Base-by-base conservation (phyloP, 2,888 invertebrate species). In the Apodemia mormo region DNA sequence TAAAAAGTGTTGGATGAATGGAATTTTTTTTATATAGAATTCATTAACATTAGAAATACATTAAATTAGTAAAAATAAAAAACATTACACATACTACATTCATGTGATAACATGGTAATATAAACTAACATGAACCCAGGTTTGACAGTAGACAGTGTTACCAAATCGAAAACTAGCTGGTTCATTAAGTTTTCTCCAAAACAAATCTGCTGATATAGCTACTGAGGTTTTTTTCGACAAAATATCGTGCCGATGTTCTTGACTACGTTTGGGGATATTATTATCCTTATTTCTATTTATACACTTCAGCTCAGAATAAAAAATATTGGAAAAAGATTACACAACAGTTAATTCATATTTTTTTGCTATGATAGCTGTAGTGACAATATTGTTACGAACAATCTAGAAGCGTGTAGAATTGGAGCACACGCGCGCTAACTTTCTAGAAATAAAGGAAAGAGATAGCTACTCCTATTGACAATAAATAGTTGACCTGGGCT, bases 181-280 rank as follows among this genome's bases (percentile, higher is more conserved):
- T 33, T 61, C 33, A 30, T 33, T 61, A 5, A 61, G 61, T 33
- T 33, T 33, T 33, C 33, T 61, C 14, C 61, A 61, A 61, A 61
- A 61, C 33, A 61, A 30, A 61, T 14, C 61, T 33, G 61, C 61
- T 5, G 61, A 61, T 9, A 61, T 61, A 14, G 33, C 33, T 8
- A 33, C 33, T 6, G 61, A 33, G 12, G 61, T 12, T 14, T 6
- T 12, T 33, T 33, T 61, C 33, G 33, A 33, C 5, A 30, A 33
- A 61, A 33, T 33, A 61, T 33, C 61, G 33, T 33, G 61, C 61
- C 12, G 61, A 61, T 30, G 10, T 61, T 33, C 61, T 61, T 30
- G 61, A 61, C 33, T 61, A 61, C 14, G 61, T 6, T 61, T 61
- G 14, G 61, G 61, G 61, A 14, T 14, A 33, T 33, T 61, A 61